A percentile compares a stretch with the other conserved stretches of the same genome.
Conservation (phyloP, 2,888 invertebrate species). For the Allygus modestus region DNA sequence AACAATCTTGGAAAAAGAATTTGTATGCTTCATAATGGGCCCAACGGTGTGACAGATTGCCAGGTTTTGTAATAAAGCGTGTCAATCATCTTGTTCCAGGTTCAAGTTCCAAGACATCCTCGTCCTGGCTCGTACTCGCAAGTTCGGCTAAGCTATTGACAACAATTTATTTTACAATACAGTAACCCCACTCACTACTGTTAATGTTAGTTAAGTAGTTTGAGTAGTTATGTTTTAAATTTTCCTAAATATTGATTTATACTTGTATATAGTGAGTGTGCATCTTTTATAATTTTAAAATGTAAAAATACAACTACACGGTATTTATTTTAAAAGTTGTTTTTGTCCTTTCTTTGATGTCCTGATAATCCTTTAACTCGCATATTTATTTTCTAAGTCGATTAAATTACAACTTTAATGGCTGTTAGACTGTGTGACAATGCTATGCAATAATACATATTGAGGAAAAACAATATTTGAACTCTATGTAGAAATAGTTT, state of each 20-base stretch:
- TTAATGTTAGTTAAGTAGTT: slow-evolving; percentile 13
- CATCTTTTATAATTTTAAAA: slow-evolving; percentile 17
- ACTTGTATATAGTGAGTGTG: slow-evolving; percentile 27
- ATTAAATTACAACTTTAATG: too few species aligned
- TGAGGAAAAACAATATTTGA: too few species aligned
- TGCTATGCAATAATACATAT: too few species aligned
- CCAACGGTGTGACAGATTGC: too few species aligned
- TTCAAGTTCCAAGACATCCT: slow-evolving; percentile 69
- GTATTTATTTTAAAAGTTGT: slow-evolving; percentile 6
- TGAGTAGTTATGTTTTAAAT: slow-evolving; percentile 1
- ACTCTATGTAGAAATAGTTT: too few species aligned
- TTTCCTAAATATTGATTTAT: neutral
- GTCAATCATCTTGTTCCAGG: slow-evolving; percentile 49
- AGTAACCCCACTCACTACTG: neutral
- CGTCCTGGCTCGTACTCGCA: slow-evolving; percentile 61
- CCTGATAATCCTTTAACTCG: too few species aligned
- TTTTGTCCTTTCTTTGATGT: neutral
- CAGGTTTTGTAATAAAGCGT: too few species aligned
- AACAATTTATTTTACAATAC: neutral
- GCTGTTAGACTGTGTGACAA: too few species aligned
- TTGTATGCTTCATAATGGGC: too few species aligned
- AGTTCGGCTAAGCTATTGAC: slow-evolving; percentile 57
- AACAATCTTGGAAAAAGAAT: too few species aligned
- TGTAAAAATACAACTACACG: neutral
- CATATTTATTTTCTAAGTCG: too few species aligned